Percentiles rank a stretch among this genome's conserved stretches.
Evolutionary conservation across 1,140 invertebrate species (phyloP).

Genomic region (Eciton burchellii): DNA sequence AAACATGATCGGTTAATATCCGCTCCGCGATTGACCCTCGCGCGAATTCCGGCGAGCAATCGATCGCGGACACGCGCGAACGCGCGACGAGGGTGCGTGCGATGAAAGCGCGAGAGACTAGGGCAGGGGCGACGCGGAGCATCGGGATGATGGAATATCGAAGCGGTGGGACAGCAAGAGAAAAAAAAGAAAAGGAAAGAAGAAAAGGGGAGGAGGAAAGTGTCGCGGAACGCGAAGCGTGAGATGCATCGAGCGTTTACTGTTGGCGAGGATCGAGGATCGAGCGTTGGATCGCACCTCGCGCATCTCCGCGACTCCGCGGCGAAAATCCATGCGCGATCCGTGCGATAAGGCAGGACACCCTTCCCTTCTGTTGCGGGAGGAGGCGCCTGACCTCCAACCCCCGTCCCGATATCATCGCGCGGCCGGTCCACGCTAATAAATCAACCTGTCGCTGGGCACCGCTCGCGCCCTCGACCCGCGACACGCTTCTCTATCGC

Average conservation of each 20-base stretch:
- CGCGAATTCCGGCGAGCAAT: slow-evolving; percentile 18
- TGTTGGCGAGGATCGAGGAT: too few species aligned
- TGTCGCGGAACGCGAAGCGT: background rate
- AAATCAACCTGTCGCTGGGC: slow-evolving; percentile 55
- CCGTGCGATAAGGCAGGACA: slow-evolving; percentile 47
- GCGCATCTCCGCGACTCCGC: background rate
- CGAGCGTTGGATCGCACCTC: too few species aligned
- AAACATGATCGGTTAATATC: slow-evolving; percentile 51
- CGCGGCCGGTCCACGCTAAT: slow-evolving; percentile 50
- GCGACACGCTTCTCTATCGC: slow-evolving; percentile 42
- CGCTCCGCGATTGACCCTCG: slow-evolving; percentile 32
- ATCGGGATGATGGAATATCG: background rate
- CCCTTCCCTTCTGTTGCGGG: slow-evolving; percentile 34
- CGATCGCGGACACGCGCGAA: slow-evolving; percentile 55
- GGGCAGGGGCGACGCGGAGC: background rate
- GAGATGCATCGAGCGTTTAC: too few species aligned
- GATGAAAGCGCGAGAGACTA: background rate
- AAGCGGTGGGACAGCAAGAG: background rate
- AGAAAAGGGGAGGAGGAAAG: background rate
- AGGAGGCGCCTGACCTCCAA: slow-evolving; percentile 44
- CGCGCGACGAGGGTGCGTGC: background rate
- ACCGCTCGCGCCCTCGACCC: slow-evolving; percentile 26
- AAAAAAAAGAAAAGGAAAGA: background rate
- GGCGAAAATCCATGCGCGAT: slow-evolving; percentile 46
- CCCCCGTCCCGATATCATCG: slow-evolving; percentile 55